Evolutionary conservation across 2,888 invertebrate genomes (phyloP), one percentile per base, ranked within the genome.

Genomic region (Cheilosia vernalis): DNA sequence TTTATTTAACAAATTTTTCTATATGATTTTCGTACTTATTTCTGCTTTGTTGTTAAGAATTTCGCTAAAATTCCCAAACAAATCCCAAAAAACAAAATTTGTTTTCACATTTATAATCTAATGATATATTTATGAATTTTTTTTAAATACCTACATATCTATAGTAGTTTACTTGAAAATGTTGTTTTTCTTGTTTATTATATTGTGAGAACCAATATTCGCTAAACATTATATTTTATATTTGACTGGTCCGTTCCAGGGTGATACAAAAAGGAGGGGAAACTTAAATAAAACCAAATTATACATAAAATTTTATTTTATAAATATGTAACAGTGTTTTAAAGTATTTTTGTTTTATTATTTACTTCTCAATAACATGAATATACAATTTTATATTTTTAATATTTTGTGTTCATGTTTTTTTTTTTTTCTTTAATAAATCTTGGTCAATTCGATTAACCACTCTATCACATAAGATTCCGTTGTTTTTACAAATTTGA

Each of bases 391-490:
- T 30, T 78, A 51, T 73, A 61, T 70, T 66, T 69, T 69, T 56
- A 63, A 51, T 60, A 73, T 61, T 80, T 49, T 33, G 67, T 53
- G 55, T 51, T 49, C 72, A 53, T 76, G 69, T 64, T 66, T 69
- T 84, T 78, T 30, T 67, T 80, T 77, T 84, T 78, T 74, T 53
- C 79, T 84, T 80, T 70, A 40, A 67, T 66, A 66, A 78, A 64
- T 70, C 66, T 79, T 87, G 86, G 87, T 87, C 86, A 88, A 87
- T 87, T 87, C 80, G 69, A 88, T 85, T 86, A 87, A 87, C 87
- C 88, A 81, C 86, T 83, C 87, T 88, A 88, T 88, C 88, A 88
- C 88, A 88, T 88, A 88, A 88, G 88, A 88, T 86, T 88, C 88
- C 88, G 87, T 88, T 87, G 69, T 73, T 78, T 67, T 51, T 67